These are phyloP conservation scores for Diloba caeruleocephala DNA, from an alignment of 2,888 invertebrate genomes.

Conservation along the genomic window DNA sequence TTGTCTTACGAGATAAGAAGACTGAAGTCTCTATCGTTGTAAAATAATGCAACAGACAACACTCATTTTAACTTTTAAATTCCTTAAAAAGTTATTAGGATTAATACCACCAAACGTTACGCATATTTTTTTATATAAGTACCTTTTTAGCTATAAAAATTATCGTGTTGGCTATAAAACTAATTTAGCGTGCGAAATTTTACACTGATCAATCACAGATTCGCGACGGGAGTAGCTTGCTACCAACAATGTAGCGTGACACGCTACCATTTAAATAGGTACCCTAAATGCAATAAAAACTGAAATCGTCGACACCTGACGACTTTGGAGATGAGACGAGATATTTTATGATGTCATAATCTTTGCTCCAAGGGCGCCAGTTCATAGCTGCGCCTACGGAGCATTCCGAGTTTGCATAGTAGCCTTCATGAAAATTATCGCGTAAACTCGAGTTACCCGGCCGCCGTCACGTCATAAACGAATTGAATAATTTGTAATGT, in stretches of 20 bases:
- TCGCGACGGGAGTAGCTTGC: constrained; percentile 14
- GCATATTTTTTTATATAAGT: neutral
- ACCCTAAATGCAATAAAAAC: constrained; percentile 35
- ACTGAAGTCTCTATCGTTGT: constrained; percentile 27
- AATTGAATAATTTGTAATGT: constrained; percentile 56
- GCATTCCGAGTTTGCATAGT: constrained; percentile 57
- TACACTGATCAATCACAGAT: constrained; percentile 30
- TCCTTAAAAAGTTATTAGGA: constrained; percentile 3
- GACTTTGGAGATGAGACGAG: constrained; percentile 32
- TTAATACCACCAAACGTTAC: neutral
- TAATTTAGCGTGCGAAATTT: constrained; percentile 37
- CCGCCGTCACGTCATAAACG: constrained; percentile 38
- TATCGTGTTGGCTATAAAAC: constrained; percentile 17
- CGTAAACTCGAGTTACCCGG: constrained; percentile 30
- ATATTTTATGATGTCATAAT: constrained; percentile 50
- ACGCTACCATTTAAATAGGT: constrained; percentile 18
- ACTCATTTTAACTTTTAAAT: neutral
- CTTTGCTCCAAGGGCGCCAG: constrained; percentile 59
- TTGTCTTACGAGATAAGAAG: constrained; percentile 27
- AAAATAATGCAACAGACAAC: constrained; percentile 24
- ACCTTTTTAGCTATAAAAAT: constrained; percentile 24
- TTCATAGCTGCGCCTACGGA: constrained; percentile 53
- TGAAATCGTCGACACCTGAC: constrained; percentile 41
- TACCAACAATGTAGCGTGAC: constrained; percentile 36
- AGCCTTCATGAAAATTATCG: constrained; percentile 59